Base-by-base conservation (phyloP, 2,888 invertebrate genomes). In the Trichogramma evanescens region DNA sequence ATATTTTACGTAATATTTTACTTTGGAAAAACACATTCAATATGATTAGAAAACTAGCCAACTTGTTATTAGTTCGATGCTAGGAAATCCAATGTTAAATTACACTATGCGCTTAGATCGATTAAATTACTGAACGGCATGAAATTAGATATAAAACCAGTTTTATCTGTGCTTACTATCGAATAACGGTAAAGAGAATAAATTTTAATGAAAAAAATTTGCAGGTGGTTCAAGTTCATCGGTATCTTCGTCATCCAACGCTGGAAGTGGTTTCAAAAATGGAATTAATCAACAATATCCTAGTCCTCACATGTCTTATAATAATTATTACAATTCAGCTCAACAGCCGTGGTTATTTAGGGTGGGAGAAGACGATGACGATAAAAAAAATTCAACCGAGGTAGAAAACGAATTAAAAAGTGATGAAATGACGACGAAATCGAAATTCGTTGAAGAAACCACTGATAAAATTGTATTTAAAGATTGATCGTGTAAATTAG, bases 301-400 rank as follows among this genome's bases (percentile, higher is more conserved):
- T 9, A 45, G 53, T 38, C 39, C 42, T 6, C 49, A 40, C 46
- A 2, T 40, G 1, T 50, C 53, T 4, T 46, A 46, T 13, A 5
- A 5, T 1, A 26, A 26, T 26, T 26, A 26, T 26, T 26, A 26
- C 26, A 38, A 54, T 13, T 46, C 49, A 5, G 13, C 8, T 8
- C n/a, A 43, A 1, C 57, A 53, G n/a, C 63, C 63, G 6, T 63
- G 63, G 63, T 42, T 26, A 0, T 59, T 51, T 50, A 51, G 63
- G 8, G 56, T 41, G 7, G 58, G 41, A 4, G 55, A 39, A 9
- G 13, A 8, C 7, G 42, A 55, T 3, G 52, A 53, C 7, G 50
- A 50, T 26, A 26, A 26, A 26, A 26, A 26, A 26, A 26, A 26
- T 26, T 26, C 26, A 26, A 26, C 26, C 26, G 26, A 26, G 26